Conservation (phyloP, 1,140 invertebrate species). For the Pygmarrhopalites habei region DNA sequence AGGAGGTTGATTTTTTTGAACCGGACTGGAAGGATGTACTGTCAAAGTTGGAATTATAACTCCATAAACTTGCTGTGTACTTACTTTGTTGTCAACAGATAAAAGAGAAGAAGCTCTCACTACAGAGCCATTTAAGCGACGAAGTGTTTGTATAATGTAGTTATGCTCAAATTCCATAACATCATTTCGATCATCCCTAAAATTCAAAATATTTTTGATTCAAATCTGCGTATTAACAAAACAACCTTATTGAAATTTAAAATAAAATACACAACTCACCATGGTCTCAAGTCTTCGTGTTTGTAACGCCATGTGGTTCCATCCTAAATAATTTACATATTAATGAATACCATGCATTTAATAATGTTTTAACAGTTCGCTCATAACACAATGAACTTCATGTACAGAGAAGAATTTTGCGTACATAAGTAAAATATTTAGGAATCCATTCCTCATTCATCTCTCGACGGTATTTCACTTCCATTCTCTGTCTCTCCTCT, state of each 20-base stretch:
- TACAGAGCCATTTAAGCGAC: constrained; percentile 46
- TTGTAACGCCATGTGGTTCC: constrained; percentile 66
- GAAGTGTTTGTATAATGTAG: constrained; percentile 47
- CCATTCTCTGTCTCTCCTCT: constrained; percentile 73
- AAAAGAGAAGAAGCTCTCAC: constrained; percentile 38
- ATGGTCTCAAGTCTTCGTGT: constrained; percentile 64
- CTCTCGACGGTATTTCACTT: constrained; percentile 57
- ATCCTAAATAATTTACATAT: constrained; percentile 48
- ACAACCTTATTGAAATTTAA: too few relatives aligned
- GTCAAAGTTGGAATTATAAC: neutral
- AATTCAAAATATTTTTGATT: too few relatives aligned
- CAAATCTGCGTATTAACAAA: too few relatives aligned
- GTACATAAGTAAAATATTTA: constrained; percentile 60
- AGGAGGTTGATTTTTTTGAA: neutral
- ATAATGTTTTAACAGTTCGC: too few relatives aligned
- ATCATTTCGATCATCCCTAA: constrained; percentile 75
- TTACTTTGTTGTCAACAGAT: constrained; percentile 39
- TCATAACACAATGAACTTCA: too few relatives aligned
- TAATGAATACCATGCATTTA: too few relatives aligned
- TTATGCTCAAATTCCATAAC: constrained; percentile 66
- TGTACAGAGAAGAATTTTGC: too few relatives aligned
- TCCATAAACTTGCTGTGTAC: neutral
- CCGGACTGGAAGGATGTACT: neutral
- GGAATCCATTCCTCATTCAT: constrained; percentile 59
- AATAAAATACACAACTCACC: too few relatives aligned